These are phyloP conservation scores for Onychomys leucogaster DNA, from an alignment of 2,797 vertebrate species.

Conservation along the genomic window DNA sequence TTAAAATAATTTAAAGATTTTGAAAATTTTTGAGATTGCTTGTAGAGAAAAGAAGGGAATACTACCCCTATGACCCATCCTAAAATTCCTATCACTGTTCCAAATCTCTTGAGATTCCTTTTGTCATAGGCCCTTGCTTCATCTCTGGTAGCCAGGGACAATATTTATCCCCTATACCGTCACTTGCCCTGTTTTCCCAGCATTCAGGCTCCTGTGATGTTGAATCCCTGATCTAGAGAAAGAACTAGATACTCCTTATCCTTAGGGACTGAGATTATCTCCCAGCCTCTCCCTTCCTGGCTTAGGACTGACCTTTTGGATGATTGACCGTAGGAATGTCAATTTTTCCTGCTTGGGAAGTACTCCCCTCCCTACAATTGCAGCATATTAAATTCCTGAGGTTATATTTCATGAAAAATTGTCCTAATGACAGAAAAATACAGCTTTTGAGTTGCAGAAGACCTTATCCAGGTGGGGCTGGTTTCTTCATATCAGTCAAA, in stretches of 20 bases:
- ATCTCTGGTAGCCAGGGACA: no score
- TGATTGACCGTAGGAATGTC: background rate
- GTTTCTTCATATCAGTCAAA: background rate
- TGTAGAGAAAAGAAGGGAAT: background rate
- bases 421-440: background rate
- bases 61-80: background rate
- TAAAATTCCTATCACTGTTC: background rate
- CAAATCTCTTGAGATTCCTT: background rate
- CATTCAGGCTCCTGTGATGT: background rate
- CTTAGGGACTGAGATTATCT: background rate
- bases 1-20: background rate
- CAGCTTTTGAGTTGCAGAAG: background rate
- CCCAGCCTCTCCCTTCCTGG: no score
- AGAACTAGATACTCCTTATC: background rate
- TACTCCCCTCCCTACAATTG: no score
- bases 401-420: background rate
- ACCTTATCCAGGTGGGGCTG: background rate
- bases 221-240: background rate
- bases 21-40: background rate
- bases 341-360: no score
- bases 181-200: background rate
- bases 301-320: background rate
- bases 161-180: no score
- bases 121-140: background rate
- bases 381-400: background rate